A percentile compares a stretch with the other conserved stretches of the same genome.
Conservation (phyloP, 2,888 invertebrate genomes). For the Lucinisca nassula region DNA sequence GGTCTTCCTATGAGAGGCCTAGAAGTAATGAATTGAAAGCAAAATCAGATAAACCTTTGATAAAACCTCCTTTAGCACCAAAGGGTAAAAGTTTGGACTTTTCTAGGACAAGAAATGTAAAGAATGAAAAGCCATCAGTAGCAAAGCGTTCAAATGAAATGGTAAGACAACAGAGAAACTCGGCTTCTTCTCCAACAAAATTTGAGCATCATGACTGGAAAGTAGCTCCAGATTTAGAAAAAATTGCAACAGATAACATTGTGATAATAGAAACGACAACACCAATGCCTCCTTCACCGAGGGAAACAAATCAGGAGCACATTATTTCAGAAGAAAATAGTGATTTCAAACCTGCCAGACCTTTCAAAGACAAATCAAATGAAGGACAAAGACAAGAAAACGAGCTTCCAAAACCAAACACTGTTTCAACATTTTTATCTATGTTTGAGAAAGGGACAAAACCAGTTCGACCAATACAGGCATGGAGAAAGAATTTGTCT, state of each 20-base stretch:
- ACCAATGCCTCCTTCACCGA: constrained; percentile 13
- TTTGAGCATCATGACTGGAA: constrained; percentile 67
- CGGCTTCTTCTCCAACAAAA: constrained; percentile 39
- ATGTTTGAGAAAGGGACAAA: constrained; percentile 70
- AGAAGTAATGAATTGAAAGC: constrained; percentile 23
- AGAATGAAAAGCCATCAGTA: constrained; percentile 44
- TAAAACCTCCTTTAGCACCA: constrained; percentile 22
- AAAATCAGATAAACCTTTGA: constrained; percentile 8
- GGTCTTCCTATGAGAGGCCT: constrained; percentile 17
- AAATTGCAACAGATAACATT: constrained; percentile 75
- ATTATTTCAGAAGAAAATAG: constrained; percentile 15
- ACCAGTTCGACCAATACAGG: constrained; percentile 42
- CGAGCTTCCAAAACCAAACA: constrained; percentile 96
- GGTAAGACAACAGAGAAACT: constrained; percentile 22
- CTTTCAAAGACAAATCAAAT: constrained; percentile 83
- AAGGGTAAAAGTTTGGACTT: constrained; percentile 36
- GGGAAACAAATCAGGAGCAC: neutral
- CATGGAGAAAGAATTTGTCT: constrained; percentile 48
- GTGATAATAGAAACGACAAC: constrained; percentile 75
- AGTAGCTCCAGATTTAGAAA: constrained; percentile 69
- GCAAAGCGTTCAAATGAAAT: neutral
- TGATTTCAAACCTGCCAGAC: constrained; percentile 28
- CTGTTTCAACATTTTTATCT: constrained; percentile 90
- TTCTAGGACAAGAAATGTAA: constrained; percentile 32
- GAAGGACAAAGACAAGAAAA: constrained; percentile 46